Base-by-base conservation (phyloP, 2,888 invertebrate genomes). In the Pandemis heparana region DNA sequence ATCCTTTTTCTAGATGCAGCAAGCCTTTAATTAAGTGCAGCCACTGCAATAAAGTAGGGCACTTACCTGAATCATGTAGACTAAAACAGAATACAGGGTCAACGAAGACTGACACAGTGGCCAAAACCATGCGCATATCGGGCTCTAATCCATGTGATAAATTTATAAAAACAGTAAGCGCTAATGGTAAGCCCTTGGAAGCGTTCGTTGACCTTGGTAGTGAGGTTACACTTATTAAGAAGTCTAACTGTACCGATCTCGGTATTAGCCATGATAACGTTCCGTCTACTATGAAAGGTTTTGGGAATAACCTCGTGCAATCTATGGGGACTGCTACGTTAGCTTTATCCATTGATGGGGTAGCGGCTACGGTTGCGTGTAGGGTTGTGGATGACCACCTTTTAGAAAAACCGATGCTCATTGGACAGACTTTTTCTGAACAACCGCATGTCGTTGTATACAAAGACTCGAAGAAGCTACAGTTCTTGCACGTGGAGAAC, bases 181-280 rank as follows among this genome's bases (percentile, higher is more conserved):
- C 75, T 0, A 53, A 68, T 18, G 69, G 23, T 5, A 12, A 39
- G 0, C 4, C 9, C 0, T 9, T 74, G 12, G 67, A 77, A 32
- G 76, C 77, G 0, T 74, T 77, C 41, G 63, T 77, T 8, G 77
- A 75, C 51, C 63, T 77, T n/a, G 77, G 77, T 18, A 77, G 77
- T 46, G 75, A 77, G 32, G 75, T 77, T 0, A 72, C 70, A 0
- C 38, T 75, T 4, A 71, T 77, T 2, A 53, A 23, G 5, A 6
- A 70, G 9, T 74, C 77, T n/a, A 39, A 6, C 6, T 39, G 4
- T 39, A 6, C 39, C 39, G 39, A n/a, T n/a, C n/a, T n/a, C n/a
- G n/a, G n/a, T n/a, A n/a, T n/a, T n/a, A n/a, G n/a, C 4, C 65
- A 71, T 69, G 71, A 75, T 38, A 14, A 39, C 7, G 43, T 41